Base-by-base conservation (phyloP, 1,140 invertebrate genomes). In the Xylocopa sonorina region DNA sequence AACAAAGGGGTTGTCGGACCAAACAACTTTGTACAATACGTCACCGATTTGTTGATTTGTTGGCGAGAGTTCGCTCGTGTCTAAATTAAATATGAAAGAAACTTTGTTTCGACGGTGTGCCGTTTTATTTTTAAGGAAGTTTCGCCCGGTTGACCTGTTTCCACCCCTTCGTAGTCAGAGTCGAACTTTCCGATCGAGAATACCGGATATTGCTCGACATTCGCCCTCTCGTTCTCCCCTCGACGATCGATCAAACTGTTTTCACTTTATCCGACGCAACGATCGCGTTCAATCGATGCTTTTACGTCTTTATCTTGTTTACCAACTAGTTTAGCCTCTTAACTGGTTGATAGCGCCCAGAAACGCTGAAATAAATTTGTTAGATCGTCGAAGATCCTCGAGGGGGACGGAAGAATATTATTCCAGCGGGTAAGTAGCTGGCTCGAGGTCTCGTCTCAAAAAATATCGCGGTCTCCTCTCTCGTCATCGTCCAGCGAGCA, bases 311-410 rank as follows among this genome's bases (percentile, higher is more conserved):
- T 57, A 57, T 57, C 63, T 29, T 68, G 63, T 76, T 76, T 57
- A 48, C 63, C 38, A 32, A 68, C 43, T 43, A 38, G 72, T 64
- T 62, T 16, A 29, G n/a, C 32, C 21, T 46, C 9, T 6, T 32
- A 55, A 60, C 41, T 4, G 57, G 3, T 50, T 46, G 27, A 60
- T 48, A 73, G 66, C 34, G 18, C 4, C 18, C 34, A 27, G 32
- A 41, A 41, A 75, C 29, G 73, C 51, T 55, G 9, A 46, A n/a
- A 67, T 68, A 68, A 48, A 57, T 76, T 68, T 46, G 27, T n/a
- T 12, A 58, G 38, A 76, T 46, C 29, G 63, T 27, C 27, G 27
- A 7, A 7, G 43, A 43, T 55, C 24, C 62, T 7, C 16, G 34
- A 38, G 34, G 7, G 34, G 18, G 29, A 21, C 4, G 57, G 29